Evolutionary conservation across 2,888 invertebrate species (phyloP), one percentile per base, ranked within the genome.

Genomic region (Drosophila helvetica): DNA sequence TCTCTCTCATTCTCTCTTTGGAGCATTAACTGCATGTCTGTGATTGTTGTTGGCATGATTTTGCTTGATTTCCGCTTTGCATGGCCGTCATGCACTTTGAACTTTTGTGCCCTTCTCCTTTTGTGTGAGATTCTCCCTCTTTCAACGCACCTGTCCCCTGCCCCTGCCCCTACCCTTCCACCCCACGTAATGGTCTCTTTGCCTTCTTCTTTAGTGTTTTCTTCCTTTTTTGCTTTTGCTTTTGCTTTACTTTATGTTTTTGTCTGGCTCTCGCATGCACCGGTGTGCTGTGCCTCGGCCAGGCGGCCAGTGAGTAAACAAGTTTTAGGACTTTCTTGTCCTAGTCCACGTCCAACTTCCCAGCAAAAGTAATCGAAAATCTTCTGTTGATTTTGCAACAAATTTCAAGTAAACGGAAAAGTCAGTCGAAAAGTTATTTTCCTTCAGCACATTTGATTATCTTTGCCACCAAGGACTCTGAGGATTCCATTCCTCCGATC

Each of bases 41-140:
- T 38, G 43, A 47, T 42, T 42, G 33, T 45, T 61, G 43, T 62
- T 66, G 64, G 60, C 58, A 61, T 38, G 38, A 66, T 59, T 72
- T 51, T 65, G 62, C 68, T 73, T 78, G 63, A 64, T 61, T 80
- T 78, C 68, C 78, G 68, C 60, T 80, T 61, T 58, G 55, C 51
- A n/a, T 53, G 25, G 25, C 27, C 51, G 67, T 50, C 74, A 61
- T 74, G 74, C 74, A 74, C 67, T 62, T 74, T 67, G 74, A 74
- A 74, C 74, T 74, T 67, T 59, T 61, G 43, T 47, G 38, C 43
- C 46, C 43, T 59, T 52, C 46, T 38, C 18, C 25, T 25, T 30
- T 53, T 17, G 38, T 17, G 38, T 38, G 7, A n/a, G 38, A 38
- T 38, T 38, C 38, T 46, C 43, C 18, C 43, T 43, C 22, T 18